Conservation (phyloP, 2,113 vertebrate genomes). For the Rhynchopsitta pachyrhyncha region DNA sequence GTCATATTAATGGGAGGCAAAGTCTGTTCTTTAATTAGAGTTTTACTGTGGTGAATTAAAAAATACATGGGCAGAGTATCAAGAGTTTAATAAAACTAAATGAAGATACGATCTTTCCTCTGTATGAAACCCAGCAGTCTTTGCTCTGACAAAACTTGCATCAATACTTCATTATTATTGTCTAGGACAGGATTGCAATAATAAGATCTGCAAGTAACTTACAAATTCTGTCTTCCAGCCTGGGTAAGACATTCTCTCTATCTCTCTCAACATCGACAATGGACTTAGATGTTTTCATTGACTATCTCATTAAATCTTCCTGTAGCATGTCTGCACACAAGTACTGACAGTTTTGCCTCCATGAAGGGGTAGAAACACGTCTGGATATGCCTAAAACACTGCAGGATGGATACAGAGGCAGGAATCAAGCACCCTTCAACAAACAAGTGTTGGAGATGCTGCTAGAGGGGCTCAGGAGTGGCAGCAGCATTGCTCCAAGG, state of each 20-base stretch:
- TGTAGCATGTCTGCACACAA: not conserved
- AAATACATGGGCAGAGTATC: conserved; percentile 64
- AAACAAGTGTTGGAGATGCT: rapidly evolving
- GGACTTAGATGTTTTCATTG: not conserved
- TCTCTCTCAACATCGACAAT: not conserved
- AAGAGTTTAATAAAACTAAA: conserved; percentile 65
- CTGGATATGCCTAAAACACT: not conserved
- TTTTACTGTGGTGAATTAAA: conserved; percentile 68
- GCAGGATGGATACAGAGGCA: not conserved
- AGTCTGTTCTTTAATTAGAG: conserved; percentile 69
- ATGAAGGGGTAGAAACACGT: not conserved
- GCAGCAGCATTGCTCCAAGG: not conserved
- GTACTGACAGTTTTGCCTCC: not conserved
- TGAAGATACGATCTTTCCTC: conserved; percentile 50
- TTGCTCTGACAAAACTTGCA: conserved; percentile 48
- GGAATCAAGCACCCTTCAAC: not conserved
- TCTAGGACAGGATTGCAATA: conserved; percentile 26
- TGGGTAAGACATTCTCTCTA: not conserved
- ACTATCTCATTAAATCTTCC: not conserved
- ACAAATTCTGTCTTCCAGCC: conserved; percentile 12
- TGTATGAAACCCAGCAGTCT: conserved; percentile 46
- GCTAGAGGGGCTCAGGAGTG: not conserved
- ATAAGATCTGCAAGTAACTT: conserved; percentile 43
- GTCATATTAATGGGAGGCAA: conserved; percentile 61
- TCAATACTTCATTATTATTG: conserved; percentile 58